These are phyloP conservation scores for Ditylenchus dipsaci DNA, from an alignment of 1,140 invertebrate genomes.

Conservation along the genomic window DNA sequence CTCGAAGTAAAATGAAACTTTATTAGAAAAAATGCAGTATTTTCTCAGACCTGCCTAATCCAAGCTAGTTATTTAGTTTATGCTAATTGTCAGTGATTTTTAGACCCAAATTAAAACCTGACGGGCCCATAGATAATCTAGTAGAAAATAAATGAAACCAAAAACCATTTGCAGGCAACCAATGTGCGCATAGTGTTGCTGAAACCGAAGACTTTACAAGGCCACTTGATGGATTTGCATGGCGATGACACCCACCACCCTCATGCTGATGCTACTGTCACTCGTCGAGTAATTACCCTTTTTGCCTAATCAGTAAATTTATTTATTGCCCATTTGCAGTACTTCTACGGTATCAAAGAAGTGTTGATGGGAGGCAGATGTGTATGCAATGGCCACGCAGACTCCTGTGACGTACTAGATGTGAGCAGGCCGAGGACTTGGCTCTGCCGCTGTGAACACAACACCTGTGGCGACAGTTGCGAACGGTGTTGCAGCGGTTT, in stretches of 20 bases:
- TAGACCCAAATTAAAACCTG: too few relatives aligned
- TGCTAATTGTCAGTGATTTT: too few relatives aligned
- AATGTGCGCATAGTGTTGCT: conserved; percentile 66
- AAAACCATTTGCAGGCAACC: conserved; percentile 70
- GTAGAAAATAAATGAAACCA: too few relatives aligned
- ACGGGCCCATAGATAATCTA: too few relatives aligned
- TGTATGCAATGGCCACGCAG: conserved; percentile 96
- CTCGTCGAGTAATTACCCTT: conserved; percentile 71
- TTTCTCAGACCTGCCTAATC: too few relatives aligned
- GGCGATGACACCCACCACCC: conserved; percentile 10
- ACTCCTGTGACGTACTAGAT: conserved; percentile 82
- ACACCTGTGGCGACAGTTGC: conserved; percentile 91
- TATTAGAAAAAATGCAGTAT: too few relatives aligned
- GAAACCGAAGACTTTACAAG: conserved; percentile 88
- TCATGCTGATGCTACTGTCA: conserved; percentile 88
- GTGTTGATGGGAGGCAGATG: conserved; percentile 95
- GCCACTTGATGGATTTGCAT: conserved; percentile 90
- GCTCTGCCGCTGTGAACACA: conserved; percentile 86
- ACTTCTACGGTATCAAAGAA: conserved; percentile 98
- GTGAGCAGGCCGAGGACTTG: conserved; percentile 73
- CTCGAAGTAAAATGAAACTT: too few relatives aligned
- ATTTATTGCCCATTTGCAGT: conserved; percentile 64
- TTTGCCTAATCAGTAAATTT: background rate
- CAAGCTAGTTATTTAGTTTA: too few relatives aligned
- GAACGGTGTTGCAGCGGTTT: conserved; percentile 75